Percentiles rank a stretch among this genome's conserved stretches.
Evolutionary conservation across 2,113 vertebrate species (phyloP).

Genomic region (Otolemur garnettii): DNA sequence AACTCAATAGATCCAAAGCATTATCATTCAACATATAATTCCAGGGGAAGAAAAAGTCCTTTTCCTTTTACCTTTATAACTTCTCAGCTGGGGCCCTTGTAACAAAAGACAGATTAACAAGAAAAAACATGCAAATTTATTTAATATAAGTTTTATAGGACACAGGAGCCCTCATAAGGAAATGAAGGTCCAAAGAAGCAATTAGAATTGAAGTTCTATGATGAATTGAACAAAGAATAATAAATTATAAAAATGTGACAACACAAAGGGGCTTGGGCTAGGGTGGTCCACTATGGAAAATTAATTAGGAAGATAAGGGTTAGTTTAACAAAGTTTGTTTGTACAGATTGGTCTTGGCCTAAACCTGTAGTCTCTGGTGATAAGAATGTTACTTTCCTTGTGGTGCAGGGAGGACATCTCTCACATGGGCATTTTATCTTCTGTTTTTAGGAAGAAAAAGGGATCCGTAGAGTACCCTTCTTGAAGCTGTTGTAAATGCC

Average conservation of each 20-base stretch:
- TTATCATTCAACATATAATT: conserved; percentile 32
- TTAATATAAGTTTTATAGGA: conserved; percentile 17
- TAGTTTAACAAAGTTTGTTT: conserved; percentile 54
- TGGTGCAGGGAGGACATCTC: background rate
- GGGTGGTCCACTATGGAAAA: background rate
- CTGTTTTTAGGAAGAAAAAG: background rate
- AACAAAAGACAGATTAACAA: conserved; percentile 48
- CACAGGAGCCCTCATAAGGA: background rate
- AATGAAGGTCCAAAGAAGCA: conserved; percentile 35
- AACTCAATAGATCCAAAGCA: background rate
- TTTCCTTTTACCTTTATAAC: background rate
- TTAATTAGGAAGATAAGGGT: conserved; percentile 58
- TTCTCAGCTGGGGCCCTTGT: background rate
- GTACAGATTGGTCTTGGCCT: background rate
- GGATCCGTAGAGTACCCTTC: background rate
- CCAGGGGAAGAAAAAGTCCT: background rate
- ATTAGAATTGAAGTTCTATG: background rate
- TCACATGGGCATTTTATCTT: background rate
- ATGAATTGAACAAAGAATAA: conserved; percentile 24
- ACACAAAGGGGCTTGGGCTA: background rate
- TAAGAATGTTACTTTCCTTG: conserved; percentile 6
- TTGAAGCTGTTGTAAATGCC: background rate
- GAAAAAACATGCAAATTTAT: conserved; percentile 19
- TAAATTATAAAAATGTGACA: conserved; percentile 51
- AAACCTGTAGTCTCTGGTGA: conserved; percentile 16